Percentiles rank a stretch among this genome's conserved stretches.
phyloP scores from a whole-genome alignment of 1,140 invertebrate genomes.

The Parapsyche elsis region DNA sequence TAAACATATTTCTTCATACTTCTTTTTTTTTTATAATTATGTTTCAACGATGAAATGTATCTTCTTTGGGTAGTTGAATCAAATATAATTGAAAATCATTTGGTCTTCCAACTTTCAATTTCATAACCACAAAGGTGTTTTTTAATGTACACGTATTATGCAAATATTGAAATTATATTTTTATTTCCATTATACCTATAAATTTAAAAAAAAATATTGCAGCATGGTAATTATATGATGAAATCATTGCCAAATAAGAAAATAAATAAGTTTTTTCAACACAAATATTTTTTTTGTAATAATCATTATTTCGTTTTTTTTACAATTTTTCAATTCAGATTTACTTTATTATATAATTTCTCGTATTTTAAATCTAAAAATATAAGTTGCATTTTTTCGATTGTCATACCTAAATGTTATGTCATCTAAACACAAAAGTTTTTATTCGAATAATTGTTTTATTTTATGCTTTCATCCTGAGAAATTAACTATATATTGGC shows the following conservation, averaged over 20 bases:
- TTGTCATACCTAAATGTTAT: too few relatives aligned
- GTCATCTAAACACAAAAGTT: too few relatives aligned
- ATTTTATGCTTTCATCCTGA: too few relatives aligned
- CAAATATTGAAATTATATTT: slow-evolving; percentile 29
- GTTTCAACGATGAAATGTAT: too few relatives aligned
- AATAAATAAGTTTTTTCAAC: slow-evolving; percentile 45
- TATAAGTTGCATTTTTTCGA: too few relatives aligned
- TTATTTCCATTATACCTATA: slow-evolving; percentile 34
- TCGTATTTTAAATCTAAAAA: background rate
- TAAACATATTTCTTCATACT: too few relatives aligned
- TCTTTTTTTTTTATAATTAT: too few relatives aligned
- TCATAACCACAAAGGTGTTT: slow-evolving; percentile 10
- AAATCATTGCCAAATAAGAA: slow-evolving; percentile 48
- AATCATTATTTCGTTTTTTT: background rate
- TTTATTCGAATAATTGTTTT: too few relatives aligned
- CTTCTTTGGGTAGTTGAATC: slow-evolving; percentile 37
- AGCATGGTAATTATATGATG: slow-evolving; percentile 46
- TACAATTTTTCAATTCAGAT: background rate
- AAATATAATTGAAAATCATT: slow-evolving; percentile 41
- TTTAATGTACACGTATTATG: slow-evolving; percentile 29
- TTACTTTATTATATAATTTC: background rate
- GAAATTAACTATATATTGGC: too few relatives aligned
- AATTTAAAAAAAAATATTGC: slow-evolving; percentile 32
- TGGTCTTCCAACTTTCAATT: slow-evolving; percentile 37
- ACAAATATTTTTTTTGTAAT: slow-evolving; percentile 27